Percentiles rank a stretch among this genome's conserved stretches.
Evolutionary conservation across 2,113 vertebrate species (phyloP).

Genomic region (Neodon shergylaensis): DNA sequence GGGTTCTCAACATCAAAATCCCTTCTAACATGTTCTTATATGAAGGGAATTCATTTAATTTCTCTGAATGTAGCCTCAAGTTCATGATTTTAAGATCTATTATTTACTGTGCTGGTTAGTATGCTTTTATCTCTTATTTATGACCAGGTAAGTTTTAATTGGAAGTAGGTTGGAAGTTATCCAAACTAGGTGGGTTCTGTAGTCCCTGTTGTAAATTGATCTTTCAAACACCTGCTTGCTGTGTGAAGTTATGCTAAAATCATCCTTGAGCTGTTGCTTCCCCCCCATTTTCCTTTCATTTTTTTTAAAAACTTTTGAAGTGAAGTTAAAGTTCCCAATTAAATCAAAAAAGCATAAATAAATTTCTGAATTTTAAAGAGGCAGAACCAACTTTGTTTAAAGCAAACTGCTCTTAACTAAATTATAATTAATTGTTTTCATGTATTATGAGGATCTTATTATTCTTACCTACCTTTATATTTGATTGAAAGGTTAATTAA

Average conservation of each 20-base stretch:
- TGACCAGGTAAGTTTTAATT: slow-evolving; percentile 83
- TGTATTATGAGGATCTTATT: background rate
- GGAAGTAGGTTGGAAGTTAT: slow-evolving; percentile 76
- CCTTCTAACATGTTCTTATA: slow-evolving; percentile 66
- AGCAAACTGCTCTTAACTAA: slow-evolving; percentile 13
- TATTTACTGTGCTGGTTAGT: slow-evolving; percentile 80
- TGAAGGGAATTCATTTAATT: slow-evolving; percentile 71
- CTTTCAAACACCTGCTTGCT: slow-evolving; percentile 76
- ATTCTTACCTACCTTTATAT: background rate
- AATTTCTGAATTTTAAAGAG: slow-evolving; percentile 68
- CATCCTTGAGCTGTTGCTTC: slow-evolving; percentile 56
- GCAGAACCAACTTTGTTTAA: slow-evolving; percentile 59
- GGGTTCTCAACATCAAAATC: slow-evolving; percentile 53
- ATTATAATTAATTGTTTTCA: slow-evolving; percentile 57
- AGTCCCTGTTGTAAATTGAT: slow-evolving; percentile 73
- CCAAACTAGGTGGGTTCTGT: slow-evolving; percentile 67
- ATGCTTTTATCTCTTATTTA: slow-evolving; percentile 84
- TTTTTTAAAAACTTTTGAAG: slow-evolving; percentile 72
- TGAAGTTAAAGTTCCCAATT: slow-evolving; percentile 69
- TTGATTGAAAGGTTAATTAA: background rate
- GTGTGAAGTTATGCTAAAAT: slow-evolving; percentile 76
- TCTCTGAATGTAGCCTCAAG: slow-evolving; percentile 78
- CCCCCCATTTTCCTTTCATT: slow-evolving; percentile 52
- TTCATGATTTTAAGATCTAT: slow-evolving; percentile 82
- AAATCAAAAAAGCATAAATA: slow-evolving; percentile 77